Base-by-base conservation (phyloP, 2,113 vertebrate species). In the Etheostoma spectabile region DNA sequence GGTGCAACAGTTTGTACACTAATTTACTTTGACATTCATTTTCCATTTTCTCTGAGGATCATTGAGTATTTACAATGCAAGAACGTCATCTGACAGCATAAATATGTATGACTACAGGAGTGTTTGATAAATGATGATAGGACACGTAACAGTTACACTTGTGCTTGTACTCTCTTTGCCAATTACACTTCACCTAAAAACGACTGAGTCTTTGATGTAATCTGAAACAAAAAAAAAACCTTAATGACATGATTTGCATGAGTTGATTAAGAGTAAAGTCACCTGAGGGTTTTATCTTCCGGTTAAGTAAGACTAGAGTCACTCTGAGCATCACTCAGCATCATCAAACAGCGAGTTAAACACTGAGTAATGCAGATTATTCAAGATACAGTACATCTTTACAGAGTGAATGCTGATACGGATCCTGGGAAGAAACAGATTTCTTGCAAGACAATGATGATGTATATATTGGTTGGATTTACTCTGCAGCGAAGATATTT, bases 161-260 rank as follows among this genome's bases (percentile, higher is more conserved):
- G 61, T 64, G 30, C 38, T 60, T 77, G 65, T 74, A 69, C 38
- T n/a, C 46, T 83, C 85, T 78, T 77, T 74, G 67, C 66, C 66
- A 88, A 79, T 91, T 87, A 91, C 78, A 85, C 74, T 80, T 82
- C 57, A 82, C 35, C 56, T 67, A 84, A 87, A 81, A 81, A 77
- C 21, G 59, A 87, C 74, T n/a, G n/a, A 87, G 75, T 38, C 84
- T 92, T 88, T 91, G 90, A 89, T 90, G 90, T 81, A 79, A 92
- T 90, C 82, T 86, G 73, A 83, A n/a, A n/a, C n/a, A n/a, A n/a
- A n/a, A 79, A 80, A 87, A 82, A 82, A 74, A 63, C 49, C 77
- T 86, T 88, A 93, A 92, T 88, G 78, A 88, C 74, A 71, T 63
- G 45, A 88, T 93, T 91, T 89, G 86, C 89, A 91, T 90, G 70